Evolutionary conservation across 1,140 invertebrate genomes (phyloP).

Genomic region (Trichonephila inaurata): DNA sequence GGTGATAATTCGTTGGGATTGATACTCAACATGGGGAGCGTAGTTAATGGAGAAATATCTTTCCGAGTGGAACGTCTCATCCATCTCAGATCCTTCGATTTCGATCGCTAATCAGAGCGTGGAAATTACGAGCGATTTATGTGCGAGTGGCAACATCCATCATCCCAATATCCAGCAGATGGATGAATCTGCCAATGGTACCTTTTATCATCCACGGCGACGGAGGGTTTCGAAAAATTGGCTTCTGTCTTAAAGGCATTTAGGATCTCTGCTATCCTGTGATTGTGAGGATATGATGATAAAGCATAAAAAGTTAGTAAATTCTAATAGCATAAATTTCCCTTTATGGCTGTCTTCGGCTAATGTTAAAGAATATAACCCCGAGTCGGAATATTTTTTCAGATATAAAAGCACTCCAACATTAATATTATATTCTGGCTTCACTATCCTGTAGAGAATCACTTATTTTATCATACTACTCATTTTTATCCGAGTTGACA

Average conservation of each 20-base stretch:
- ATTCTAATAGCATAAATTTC: too few relatives aligned
- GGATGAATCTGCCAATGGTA: neutral
- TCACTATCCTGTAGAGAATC: too few relatives aligned
- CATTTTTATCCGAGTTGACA: too few relatives aligned
- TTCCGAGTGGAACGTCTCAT: neutral
- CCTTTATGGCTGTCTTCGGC: too few relatives aligned
- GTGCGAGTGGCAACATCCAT: neutral
- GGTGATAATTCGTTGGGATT: neutral
- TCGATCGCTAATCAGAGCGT: slow-evolving; percentile 14
- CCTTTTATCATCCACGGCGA: neutral
- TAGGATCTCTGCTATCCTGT: neutral
- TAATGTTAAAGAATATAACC: too few relatives aligned
- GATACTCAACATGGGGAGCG: neutral
- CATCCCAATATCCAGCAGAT: neutral
- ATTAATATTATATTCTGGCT: too few relatives aligned
- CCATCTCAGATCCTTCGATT: neutral
- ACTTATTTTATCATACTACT: too few relatives aligned
- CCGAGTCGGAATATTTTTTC: too few relatives aligned
- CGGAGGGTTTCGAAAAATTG: neutral
- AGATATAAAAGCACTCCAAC: too few relatives aligned
- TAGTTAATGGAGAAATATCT: neutral
- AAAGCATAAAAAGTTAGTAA: too few relatives aligned
- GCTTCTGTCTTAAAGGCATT: neutral
- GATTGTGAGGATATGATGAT: neutral
- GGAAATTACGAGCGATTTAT: slow-evolving; percentile 25